These are phyloP conservation scores for Cheilosia scutellata DNA, from an alignment of 2,888 invertebrate species.

Conservation along the genomic window DNA sequence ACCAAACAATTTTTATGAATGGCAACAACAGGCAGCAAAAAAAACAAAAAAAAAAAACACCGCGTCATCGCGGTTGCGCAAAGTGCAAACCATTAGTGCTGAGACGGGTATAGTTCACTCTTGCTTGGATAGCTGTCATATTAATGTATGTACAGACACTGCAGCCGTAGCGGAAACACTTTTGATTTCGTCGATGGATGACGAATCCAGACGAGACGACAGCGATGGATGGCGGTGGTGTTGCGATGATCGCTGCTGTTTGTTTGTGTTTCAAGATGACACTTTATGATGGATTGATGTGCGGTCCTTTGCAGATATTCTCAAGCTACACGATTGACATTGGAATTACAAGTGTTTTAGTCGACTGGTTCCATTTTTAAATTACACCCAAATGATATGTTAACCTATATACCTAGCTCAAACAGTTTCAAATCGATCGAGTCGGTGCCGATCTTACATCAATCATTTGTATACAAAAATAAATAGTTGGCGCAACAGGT, in stretches of 20 bases:
- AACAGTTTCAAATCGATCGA: no score
- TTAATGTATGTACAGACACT: conserved; percentile 25
- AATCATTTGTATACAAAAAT: no score
- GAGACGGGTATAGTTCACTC: neutral
- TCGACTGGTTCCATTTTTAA: no score
- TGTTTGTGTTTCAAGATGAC: conserved; percentile 55
- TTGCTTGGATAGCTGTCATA: conserved; percentile 33
- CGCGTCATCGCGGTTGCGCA: neutral
- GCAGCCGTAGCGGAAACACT: conserved; percentile 27
- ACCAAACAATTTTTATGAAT: conserved; percentile 64
- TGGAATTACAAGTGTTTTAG: neutral
- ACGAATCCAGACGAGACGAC: conserved; percentile 32
- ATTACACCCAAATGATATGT: no score
- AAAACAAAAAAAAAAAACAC: conserved; percentile 7
- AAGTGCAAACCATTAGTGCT: neutral
- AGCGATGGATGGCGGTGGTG: conserved; percentile 13
- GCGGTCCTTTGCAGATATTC: neutral
- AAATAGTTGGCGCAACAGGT: no score
- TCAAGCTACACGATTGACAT: neutral
- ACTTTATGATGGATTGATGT: conserved; percentile 54
- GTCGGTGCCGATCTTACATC: no score
- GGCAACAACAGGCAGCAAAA: conserved; percentile 8
- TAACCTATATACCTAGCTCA: no score
- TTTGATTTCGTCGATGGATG: conserved; percentile 61
- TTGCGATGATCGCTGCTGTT: conserved; percentile 21